Conservation (phyloP, 2,113 vertebrate species). For the Bufo gargarizans region DNA sequence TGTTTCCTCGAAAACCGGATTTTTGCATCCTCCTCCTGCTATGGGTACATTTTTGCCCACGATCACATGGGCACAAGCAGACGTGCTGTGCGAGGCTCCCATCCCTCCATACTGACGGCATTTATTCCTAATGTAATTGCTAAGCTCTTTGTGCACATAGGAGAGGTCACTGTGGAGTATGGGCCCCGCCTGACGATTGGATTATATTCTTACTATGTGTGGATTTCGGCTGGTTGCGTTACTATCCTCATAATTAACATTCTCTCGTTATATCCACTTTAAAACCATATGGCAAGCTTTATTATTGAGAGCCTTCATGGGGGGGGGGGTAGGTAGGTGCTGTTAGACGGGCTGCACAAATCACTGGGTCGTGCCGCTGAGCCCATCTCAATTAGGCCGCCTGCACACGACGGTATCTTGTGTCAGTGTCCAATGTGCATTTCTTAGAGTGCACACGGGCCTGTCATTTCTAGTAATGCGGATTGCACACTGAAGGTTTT, state of each 20-base stretch:
- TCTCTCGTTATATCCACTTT: constrained; percentile 73
- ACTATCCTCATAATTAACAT: constrained; percentile 78
- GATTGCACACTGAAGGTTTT: too few species aligned
- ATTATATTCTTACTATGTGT: constrained; percentile 79
- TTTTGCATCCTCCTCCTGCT: background rate
- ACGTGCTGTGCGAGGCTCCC: background rate
- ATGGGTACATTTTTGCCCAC: too few species aligned
- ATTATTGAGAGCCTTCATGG: constrained; percentile 63
- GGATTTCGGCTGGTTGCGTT: constrained; percentile 75
- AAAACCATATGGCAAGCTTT: constrained; percentile 71
- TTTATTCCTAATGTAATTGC: constrained; percentile 37
- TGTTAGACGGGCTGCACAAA: constrained; percentile 30
- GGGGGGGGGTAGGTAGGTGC: constrained; percentile 56
- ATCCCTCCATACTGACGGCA: constrained; percentile 16
- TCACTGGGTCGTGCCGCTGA: too few species aligned
- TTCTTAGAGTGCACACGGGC: too few species aligned
- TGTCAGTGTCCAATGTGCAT: too few species aligned
- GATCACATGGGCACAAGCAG: too few species aligned
- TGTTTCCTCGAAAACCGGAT: background rate
- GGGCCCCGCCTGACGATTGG: constrained; percentile 73
- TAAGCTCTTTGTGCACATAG: constrained; percentile 28
- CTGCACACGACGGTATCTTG: too few species aligned
- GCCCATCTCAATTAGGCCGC: too few species aligned
- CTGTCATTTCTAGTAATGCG: too few species aligned
- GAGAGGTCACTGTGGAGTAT: constrained; percentile 47